Conservation (phyloP, 2,797 vertebrate genomes). For the Urosaurus nigricauda region DNA sequence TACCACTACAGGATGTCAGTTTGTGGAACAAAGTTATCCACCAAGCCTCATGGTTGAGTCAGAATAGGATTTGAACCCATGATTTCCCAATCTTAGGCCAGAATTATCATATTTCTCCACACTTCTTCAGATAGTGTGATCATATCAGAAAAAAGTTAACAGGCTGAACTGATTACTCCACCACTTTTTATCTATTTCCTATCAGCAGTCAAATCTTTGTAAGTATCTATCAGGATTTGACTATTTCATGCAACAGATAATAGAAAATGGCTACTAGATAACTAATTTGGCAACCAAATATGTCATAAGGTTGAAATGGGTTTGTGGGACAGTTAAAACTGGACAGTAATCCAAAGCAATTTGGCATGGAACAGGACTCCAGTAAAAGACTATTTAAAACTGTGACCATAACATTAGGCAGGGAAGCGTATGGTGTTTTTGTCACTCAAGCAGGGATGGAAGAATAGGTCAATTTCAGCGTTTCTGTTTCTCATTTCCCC, state of each 20-base stretch:
- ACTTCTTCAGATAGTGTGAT: no score
- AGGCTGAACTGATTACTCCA: no score
- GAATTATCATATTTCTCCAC: no score
- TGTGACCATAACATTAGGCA: not conserved
- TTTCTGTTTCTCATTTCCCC: no score
- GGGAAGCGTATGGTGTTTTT: not conserved
- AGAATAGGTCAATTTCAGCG: no score
- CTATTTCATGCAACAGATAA: not conserved
- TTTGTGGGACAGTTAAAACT: not conserved
- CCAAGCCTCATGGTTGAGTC: no score
- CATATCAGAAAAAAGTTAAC: no score
- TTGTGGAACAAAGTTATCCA: no score
- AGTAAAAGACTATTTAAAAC: not conserved
- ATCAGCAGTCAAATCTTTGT: not conserved
- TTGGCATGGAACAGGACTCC: not conserved
- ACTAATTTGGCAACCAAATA: not conserved
- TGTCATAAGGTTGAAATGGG: not conserved
- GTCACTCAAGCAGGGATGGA: not conserved
- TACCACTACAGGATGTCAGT: no score
- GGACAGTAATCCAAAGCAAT: not conserved
- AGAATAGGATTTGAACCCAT: no score
- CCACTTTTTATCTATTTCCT: not conserved
- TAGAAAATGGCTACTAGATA: not conserved
- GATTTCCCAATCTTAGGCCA: no score
- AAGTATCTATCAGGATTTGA: not conserved